These are phyloP conservation scores for Drosophila willistoni DNA, from an alignment of 1,140 invertebrate genomes.

Conservation along the genomic window DNA sequence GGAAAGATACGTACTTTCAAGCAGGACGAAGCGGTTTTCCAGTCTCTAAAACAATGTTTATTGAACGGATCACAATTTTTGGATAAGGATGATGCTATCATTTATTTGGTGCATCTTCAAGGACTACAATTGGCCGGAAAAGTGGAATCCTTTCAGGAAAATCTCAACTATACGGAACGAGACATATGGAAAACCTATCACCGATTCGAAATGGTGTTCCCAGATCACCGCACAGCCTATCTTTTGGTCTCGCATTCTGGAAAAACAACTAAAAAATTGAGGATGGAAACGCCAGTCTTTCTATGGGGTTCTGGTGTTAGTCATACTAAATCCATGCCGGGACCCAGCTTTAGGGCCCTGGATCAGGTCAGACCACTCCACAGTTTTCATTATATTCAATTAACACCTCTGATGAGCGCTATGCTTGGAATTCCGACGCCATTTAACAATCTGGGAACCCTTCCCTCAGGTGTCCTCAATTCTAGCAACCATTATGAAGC, in stretches of 20 bases:
- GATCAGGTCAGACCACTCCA: conserved; percentile 48
- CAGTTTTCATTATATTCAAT: conserved; percentile 93
- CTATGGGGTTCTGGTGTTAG: conserved; percentile 95
- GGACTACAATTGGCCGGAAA: conserved; percentile 95
- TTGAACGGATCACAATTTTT: conserved; percentile 82
- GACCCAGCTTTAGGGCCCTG: background rate
- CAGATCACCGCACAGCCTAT: conserved; percentile 92
- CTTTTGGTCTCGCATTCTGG: conserved; percentile 89
- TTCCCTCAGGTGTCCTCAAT: conserved; percentile 87
- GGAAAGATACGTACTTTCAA: conserved; percentile 81
- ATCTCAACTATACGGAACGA: conserved; percentile 91
- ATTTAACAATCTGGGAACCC: conserved; percentile 92
- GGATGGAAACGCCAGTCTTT: conserved; percentile 94
- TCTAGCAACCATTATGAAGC: conserved; percentile 85
- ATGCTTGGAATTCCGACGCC: conserved; percentile 94
- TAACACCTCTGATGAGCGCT: conserved; percentile 93
- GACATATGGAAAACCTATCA: conserved; percentile 89
- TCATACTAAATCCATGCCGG: background rate
- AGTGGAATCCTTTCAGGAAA: conserved; percentile 91
- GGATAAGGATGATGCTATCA: conserved; percentile 85
- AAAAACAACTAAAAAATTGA: conserved; percentile 89
- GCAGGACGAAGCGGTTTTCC: conserved; percentile 95
- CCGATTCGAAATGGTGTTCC: conserved; percentile 89
- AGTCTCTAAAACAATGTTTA: conserved; percentile 90
- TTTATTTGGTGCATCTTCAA: conserved; percentile 96